Percentiles rank a stretch among this genome's conserved stretches.
These are phyloP conservation scores for Neopelma chrysocephalum DNA, from an alignment of 2,797 vertebrate species.

Conservation along the genomic window DNA sequence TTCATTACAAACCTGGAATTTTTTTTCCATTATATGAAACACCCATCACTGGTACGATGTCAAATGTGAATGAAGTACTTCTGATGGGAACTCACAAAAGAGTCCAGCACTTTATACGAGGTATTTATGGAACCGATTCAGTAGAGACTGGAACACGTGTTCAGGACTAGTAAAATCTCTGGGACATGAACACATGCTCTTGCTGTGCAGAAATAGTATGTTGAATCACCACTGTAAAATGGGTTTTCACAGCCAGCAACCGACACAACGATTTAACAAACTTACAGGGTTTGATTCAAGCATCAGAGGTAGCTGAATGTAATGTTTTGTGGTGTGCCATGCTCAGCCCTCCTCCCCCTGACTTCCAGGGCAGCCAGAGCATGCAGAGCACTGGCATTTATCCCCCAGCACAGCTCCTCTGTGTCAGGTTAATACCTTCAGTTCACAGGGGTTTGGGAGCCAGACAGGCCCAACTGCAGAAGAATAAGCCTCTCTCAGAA, in stretches of 20 bases:
- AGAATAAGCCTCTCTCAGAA: slow-evolving; percentile 42
- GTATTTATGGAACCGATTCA: neutral
- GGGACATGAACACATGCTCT: neutral
- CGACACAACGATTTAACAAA: neutral
- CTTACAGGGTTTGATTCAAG: neutral
- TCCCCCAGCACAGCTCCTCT: neutral
- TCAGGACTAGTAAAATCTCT: neutral
- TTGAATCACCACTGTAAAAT: neutral
- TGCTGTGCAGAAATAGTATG: neutral
- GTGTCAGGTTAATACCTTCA: slow-evolving; percentile 22
- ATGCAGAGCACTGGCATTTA: neutral
- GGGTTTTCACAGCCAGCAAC: neutral
- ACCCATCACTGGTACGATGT: neutral
- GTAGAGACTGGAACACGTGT: neutral
- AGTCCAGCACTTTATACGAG: neutral
- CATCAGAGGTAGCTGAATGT: neutral
- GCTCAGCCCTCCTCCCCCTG: neutral
- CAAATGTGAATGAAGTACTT: neutral
- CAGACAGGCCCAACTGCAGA: slow-evolving; percentile 19
- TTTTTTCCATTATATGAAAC: slow-evolving; percentile 5
- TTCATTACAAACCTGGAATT: neutral
- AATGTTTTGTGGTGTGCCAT: neutral
- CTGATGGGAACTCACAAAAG: neutral
- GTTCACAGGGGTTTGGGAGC: neutral
- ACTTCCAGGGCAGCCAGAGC: neutral